phyloP scores from a whole-genome alignment of 2,797 vertebrate genomes.

The Cottoperca gobio region DNA sequence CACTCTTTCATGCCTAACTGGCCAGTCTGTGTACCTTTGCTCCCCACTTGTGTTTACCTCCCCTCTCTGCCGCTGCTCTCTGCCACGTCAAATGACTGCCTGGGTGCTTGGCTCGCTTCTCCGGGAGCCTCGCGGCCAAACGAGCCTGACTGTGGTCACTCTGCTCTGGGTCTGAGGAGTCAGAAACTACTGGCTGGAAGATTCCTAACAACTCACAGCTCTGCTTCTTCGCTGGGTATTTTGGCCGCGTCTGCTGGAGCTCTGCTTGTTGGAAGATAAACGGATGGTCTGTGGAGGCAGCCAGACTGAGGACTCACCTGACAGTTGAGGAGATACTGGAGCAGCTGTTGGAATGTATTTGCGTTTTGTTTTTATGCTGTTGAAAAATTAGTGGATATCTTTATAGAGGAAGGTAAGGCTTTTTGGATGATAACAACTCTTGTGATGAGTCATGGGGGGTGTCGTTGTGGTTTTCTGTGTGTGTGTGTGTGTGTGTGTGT shows the following conservation, averaged over 20 bases:
- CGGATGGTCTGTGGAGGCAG: conserved; percentile 15
- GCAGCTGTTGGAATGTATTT: conserved; percentile 1
- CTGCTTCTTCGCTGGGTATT: not conserved
- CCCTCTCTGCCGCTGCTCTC: conserved; percentile 36
- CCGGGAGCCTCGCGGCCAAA: conserved; percentile 48
- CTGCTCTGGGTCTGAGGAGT: conserved; percentile 50
- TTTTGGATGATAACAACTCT: conserved; percentile 1
- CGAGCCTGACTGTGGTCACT: conserved; percentile 65
- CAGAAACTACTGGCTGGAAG: conserved; percentile 33
- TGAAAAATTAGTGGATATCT: conserved; percentile 82
- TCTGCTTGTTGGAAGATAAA: not conserved
- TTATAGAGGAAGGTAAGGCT: conserved; percentile 83
- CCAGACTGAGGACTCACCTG: conserved; percentile 46
- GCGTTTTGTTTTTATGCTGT: conserved; percentile 24
- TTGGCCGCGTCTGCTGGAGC: conserved; percentile 9
- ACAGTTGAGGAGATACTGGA: conserved; percentile 25
- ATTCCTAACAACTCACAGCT: not conserved
- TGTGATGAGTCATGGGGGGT: conserved; percentile 21
- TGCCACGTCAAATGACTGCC: conserved; percentile 81
- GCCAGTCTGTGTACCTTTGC: conserved; percentile 73
- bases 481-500: conserved; percentile 12
- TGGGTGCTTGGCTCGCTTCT: conserved; percentile 62
- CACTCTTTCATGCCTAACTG: conserved; percentile 78
- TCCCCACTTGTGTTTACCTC: conserved; percentile 74
- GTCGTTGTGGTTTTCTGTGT: conserved; percentile 16